Evolutionary conservation across 2,888 invertebrate genomes (phyloP).

Genomic region (Argyra leucocephala): DNA sequence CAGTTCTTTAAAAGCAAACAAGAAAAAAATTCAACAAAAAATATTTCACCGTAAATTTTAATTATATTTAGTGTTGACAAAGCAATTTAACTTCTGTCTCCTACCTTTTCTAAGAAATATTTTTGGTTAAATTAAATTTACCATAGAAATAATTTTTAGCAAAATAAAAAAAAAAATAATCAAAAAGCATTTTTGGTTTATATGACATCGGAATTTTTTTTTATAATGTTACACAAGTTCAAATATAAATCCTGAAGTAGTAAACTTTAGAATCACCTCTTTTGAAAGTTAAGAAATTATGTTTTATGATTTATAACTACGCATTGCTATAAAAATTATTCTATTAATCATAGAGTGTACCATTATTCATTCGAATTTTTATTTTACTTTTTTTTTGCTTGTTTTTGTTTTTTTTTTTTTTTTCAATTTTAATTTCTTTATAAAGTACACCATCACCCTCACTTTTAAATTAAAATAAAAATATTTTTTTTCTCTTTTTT

Average conservation of each 20-base stretch:
- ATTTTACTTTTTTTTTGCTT: background rate
- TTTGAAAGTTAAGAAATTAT: too few relatives aligned
- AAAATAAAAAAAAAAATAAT: background rate
- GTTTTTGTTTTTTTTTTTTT: background rate
- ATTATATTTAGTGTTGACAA: slow-evolving; percentile 6
- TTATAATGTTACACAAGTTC: too few relatives aligned
- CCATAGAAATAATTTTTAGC: background rate
- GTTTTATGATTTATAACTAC: background rate
- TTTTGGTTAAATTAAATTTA: too few relatives aligned
- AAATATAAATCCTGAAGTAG: too few relatives aligned
- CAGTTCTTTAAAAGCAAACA: background rate
- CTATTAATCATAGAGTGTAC: background rate
- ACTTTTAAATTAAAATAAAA: too few relatives aligned
- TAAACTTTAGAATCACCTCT: too few relatives aligned
- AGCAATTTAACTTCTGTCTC: background rate
- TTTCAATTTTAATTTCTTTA: background rate
- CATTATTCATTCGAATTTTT: background rate
- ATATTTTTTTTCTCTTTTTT: background rate
- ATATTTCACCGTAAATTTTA: background rate
- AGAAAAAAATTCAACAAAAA: background rate
- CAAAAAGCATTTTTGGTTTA: background rate
- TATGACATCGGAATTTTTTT: background rate
- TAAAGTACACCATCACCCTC: background rate
- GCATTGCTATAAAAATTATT: background rate
- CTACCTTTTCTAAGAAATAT: too few relatives aligned